Evolutionary conservation across 2,888 invertebrate species (phyloP).

Genomic region (Philonicus albiceps): DNA sequence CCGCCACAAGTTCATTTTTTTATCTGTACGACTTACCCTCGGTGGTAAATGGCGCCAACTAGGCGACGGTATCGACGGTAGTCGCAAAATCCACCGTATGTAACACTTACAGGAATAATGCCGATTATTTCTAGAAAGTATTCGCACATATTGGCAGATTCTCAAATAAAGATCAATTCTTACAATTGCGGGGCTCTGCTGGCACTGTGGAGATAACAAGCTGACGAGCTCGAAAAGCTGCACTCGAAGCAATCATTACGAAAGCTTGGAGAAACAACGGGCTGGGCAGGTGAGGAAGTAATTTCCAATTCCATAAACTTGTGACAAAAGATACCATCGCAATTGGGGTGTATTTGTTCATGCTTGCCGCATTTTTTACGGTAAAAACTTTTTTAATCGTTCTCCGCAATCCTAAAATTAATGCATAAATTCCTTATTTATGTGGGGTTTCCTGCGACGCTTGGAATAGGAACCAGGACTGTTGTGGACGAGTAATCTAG

Average conservation of each 20-base stretch:
- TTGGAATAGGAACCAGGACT: background rate
- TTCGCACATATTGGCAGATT: constrained; percentile 44
- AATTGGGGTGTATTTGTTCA: background rate
- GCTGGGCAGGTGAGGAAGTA: constrained; percentile 25
- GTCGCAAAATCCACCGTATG: background rate
- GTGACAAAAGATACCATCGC: background rate
- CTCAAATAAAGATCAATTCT: constrained; percentile 40
- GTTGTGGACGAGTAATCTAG: constrained; percentile 4
- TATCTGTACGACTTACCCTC: constrained; percentile 48
- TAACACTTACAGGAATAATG: constrained; percentile 38
- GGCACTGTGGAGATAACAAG: constrained; percentile 32
- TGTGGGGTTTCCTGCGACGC: background rate
- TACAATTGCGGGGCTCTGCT: background rate
- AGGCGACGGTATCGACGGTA: constrained; percentile 54
- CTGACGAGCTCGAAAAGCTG: constrained; percentile 32
- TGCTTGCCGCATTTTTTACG: background rate
- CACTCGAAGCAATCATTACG: constrained; percentile 30
- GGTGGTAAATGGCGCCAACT: constrained; percentile 63
- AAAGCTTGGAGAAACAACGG: background rate
- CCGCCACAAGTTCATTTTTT: constrained; percentile 39
- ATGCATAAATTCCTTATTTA: constrained; percentile 48
- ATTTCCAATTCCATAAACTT: constrained; percentile 38
- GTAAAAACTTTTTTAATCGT: constrained; percentile 41
- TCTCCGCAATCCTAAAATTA: constrained; percentile 25
- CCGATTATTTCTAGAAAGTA: constrained; percentile 33